Evolutionary conservation across 2,797 vertebrate species (phyloP).

Genomic region (Schizopygopsis pylzovi): DNA sequence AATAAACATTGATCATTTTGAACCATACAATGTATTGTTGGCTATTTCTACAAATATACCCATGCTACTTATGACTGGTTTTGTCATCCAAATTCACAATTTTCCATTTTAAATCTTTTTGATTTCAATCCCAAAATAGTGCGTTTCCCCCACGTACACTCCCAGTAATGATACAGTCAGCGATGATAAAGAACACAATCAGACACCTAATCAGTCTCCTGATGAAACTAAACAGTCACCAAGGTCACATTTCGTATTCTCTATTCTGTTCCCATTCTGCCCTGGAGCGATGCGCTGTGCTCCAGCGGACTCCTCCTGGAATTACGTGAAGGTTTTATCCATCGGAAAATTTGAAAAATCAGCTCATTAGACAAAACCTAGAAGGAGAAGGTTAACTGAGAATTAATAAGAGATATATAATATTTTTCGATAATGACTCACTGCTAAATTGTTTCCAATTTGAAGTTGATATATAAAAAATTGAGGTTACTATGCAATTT

Average conservation of each 20-base stretch:
- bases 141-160: not conserved
- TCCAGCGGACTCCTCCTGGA: no score
- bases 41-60: no score
- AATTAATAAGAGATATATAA: not conserved
- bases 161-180: not conserved
- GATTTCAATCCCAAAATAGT: not conserved
- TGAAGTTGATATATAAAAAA: no score
- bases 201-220: not conserved
- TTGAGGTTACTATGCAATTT: no score
- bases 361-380: conserved; percentile 5
- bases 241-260: not conserved
- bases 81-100: no score
- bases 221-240: not conserved
- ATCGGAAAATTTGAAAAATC: not conserved
- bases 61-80: no score
- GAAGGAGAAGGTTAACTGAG: not conserved
- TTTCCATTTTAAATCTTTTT: not conserved
- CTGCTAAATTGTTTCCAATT: no score
- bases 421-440: not conserved
- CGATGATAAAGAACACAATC: not conserved
- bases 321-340: not conserved
- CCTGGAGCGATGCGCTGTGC: not conserved
- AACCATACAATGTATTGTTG: no score
- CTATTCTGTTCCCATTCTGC: not conserved
- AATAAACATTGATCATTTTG: no score